Base-by-base conservation (phyloP, 2,888 invertebrate genomes). In the Thecophora atra region DNA sequence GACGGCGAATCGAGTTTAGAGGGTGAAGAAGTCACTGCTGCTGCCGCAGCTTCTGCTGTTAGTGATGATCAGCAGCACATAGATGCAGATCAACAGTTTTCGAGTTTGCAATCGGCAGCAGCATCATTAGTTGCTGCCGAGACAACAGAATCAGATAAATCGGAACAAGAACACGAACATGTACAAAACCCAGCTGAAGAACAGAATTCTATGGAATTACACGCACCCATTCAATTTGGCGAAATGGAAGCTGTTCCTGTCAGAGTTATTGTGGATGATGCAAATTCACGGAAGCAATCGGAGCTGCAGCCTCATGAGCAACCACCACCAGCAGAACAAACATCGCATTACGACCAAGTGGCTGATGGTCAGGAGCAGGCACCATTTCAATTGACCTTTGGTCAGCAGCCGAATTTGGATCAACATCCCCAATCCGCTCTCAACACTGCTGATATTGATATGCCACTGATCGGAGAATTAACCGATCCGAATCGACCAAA, bases 1-100 rank as follows among this genome's bases (percentile, higher is more conserved):
- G 88, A 89, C 58, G 89, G 88, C 21, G 89, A 88, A 69, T 76
- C 82, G 3, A 82, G 82, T 5, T 80, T 77, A 42, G 83, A 83
- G 13, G 78, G 73, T 0, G 56, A 77, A 56, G 19, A 76, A n/a
- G n/a, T n/a, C 74, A 64, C 56, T 54, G 72, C 60, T 26, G 44
- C 75, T 70, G 47, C 73, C 66, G 19, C 42, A 60, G 70, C 28
- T 15, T 11, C 58, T 28, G 17, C 7, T 21, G 19, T 5, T 56
- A 24, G 7, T 19, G 71, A 71, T 6, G 26, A 58, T 1, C 17
- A 47, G 47, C 1, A 8, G 19, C 26, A 37, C 6, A 21, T 37
- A 28, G 28, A 70, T 6, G 47, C 19, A 17, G 52, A 51, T 15
- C 58, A 60, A 5, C 44, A 60, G 51, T 44, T 69, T 1, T 24